Conservation (phyloP, 2,888 invertebrate species). For the Tenthredo notha region DNA sequence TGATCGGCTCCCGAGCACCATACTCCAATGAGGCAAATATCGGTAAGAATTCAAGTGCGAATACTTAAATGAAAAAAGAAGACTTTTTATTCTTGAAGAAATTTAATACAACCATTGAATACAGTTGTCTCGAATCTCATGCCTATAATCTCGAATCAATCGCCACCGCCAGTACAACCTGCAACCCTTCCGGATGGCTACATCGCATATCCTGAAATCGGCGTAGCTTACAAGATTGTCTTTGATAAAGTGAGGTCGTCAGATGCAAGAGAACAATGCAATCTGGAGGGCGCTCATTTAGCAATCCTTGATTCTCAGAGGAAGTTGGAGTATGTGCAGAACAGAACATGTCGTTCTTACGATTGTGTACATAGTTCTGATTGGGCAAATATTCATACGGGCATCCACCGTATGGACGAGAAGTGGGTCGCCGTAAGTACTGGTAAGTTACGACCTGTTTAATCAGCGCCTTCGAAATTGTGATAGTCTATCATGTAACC, state of each 20-base stretch:
- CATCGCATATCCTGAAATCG: background rate
- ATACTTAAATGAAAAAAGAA: background rate
- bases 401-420: too few species aligned
- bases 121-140: background rate
- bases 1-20: background rate
- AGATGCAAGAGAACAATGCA: background rate
- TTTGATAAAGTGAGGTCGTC: background rate
- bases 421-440: too few species aligned
- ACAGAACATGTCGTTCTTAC: too few species aligned
- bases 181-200: background rate
- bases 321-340: too few species aligned
- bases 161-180: background rate
- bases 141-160: background rate
- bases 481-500: too few species aligned
- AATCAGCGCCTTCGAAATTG: too few species aligned
- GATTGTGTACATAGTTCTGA: too few species aligned
- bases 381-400: too few species aligned
- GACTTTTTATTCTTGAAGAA: background rate
- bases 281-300: background rate
- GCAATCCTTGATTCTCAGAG: background rate
- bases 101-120: too few species aligned
- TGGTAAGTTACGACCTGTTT: too few species aligned
- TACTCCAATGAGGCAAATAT: background rate
- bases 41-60: background rate
- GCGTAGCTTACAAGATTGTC: background rate